These are phyloP conservation scores for Thereva unica DNA, from an alignment of 2,888 invertebrate genomes.

Conservation along the genomic window DNA sequence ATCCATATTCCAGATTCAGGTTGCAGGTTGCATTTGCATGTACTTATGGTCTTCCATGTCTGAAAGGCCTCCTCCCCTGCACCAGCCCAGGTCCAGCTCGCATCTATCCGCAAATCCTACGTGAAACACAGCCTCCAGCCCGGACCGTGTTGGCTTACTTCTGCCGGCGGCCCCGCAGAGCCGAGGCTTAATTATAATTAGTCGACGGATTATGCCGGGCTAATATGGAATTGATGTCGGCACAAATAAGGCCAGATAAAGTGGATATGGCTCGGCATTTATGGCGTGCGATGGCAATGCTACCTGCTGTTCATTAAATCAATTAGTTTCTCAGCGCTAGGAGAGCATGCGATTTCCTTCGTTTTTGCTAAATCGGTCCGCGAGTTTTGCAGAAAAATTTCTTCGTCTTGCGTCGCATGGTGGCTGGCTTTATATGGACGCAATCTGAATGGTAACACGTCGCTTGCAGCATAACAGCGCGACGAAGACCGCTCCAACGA, in stretches of 20 bases:
- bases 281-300: conserved; percentile 25
- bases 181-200: conserved; percentile 42
- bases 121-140: neutral
- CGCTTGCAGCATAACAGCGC: neutral
- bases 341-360: conserved; percentile 2
- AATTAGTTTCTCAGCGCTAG: conserved; percentile 23
- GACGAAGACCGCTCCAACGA: neutral
- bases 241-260: conserved; percentile 38
- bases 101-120: neutral
- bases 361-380: conserved; percentile 3
- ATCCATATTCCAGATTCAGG: conserved; percentile 17
- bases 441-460: conserved; percentile 10
- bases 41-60: conserved; percentile 35
- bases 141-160: conserved; percentile 16
- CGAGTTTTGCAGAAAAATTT: neutral
- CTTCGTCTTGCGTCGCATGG: neutral
- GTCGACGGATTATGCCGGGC: conserved; percentile 39
- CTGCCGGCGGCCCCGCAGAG: conserved; percentile 6
- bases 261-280: conserved; percentile 27
- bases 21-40: conserved; percentile 37
- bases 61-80: conserved; percentile 6
- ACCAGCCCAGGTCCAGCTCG: neutral
- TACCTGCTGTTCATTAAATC: conserved; percentile 30
- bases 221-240: conserved; percentile 41
- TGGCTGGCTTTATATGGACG: conserved; percentile 16